phyloP scores from a whole-genome alignment of 2,888 invertebrate species.

The Hypolimnas misippus region DNA sequence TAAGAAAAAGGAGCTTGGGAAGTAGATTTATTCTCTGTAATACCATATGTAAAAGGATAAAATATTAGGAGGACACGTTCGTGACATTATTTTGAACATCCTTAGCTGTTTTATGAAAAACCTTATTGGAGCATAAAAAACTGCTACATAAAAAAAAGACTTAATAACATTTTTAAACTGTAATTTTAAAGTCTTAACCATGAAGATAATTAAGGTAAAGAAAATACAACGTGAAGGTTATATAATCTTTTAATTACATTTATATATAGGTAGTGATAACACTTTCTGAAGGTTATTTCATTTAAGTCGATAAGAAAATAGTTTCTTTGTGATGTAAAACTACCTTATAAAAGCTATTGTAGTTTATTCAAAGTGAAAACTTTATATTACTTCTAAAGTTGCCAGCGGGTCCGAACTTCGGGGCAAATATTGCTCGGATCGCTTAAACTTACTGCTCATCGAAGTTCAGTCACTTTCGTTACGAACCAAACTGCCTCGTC shows the following conservation, averaged over 20 bases:
- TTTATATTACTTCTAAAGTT: constrained; percentile 64
- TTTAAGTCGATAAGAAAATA: constrained; percentile 18
- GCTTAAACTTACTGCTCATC: constrained; percentile 67
- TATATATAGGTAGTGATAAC: background rate
- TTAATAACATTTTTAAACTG: background rate
- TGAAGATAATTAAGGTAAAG: background rate
- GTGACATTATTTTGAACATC: too few relatives aligned
- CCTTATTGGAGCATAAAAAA: background rate
- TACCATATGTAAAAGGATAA: too few relatives aligned
- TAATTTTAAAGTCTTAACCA: background rate
- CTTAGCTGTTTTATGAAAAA: background rate
- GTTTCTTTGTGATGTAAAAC: background rate
- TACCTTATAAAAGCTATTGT: constrained; percentile 17
- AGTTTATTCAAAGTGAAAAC: constrained; percentile 51
- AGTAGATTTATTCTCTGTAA: too few relatives aligned
- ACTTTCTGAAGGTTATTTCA: background rate
- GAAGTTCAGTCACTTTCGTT: constrained; percentile 68
- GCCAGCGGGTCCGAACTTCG: constrained; percentile 50
- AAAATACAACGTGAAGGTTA: background rate
- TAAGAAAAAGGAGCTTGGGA: too few relatives aligned
- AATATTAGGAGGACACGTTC: too few relatives aligned
- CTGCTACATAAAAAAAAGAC: background rate
- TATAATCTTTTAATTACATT: background rate
- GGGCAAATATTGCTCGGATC: constrained; percentile 64
- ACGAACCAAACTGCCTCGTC: constrained; percentile 53